phyloP scores from a whole-genome alignment of 2,113 vertebrate genomes.

The Cettia cetti region DNA sequence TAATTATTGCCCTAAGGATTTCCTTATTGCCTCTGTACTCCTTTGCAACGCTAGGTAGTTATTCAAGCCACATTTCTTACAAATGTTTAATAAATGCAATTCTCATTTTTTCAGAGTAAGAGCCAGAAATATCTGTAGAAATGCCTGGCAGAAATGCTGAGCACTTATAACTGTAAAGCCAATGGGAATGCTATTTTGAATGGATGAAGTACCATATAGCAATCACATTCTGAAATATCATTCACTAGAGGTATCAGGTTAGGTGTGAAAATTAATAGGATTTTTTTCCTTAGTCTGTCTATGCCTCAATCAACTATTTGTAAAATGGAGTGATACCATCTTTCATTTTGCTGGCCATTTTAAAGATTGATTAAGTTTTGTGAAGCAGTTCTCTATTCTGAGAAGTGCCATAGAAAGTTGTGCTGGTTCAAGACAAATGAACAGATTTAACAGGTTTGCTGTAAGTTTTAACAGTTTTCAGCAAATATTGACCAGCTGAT shows the following conservation, averaged over 20 bases:
- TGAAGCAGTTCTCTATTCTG: not conserved
- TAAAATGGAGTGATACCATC: conserved; percentile 21
- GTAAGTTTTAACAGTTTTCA: not conserved
- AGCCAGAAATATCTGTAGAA: not conserved
- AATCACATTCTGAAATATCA: conserved; percentile 7
- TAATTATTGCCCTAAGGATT: not conserved
- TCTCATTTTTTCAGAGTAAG: not conserved
- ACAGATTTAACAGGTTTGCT: not conserved
- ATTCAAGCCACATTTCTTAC: not conserved
- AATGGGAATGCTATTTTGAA: not conserved
- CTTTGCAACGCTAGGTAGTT: not conserved
- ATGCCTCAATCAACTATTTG: not conserved
- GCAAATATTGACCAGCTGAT: not conserved
- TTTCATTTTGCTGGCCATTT: conserved; percentile 34
- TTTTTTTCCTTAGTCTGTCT: conserved; percentile 1
- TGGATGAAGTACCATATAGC: not conserved
- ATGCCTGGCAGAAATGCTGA: not conserved
- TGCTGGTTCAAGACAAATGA: not conserved
- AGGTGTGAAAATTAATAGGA: conserved; percentile 27
- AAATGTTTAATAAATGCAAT: not conserved
- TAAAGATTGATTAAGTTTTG: conserved; percentile 12
- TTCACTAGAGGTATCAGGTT: conserved; percentile 15
- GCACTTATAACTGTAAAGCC: not conserved
- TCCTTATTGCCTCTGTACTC: not conserved
- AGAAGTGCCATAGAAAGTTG: not conserved